phyloP scores from a whole-genome alignment of 2,888 invertebrate genomes.

The Pseudococcus jackbeardsleyi region DNA sequence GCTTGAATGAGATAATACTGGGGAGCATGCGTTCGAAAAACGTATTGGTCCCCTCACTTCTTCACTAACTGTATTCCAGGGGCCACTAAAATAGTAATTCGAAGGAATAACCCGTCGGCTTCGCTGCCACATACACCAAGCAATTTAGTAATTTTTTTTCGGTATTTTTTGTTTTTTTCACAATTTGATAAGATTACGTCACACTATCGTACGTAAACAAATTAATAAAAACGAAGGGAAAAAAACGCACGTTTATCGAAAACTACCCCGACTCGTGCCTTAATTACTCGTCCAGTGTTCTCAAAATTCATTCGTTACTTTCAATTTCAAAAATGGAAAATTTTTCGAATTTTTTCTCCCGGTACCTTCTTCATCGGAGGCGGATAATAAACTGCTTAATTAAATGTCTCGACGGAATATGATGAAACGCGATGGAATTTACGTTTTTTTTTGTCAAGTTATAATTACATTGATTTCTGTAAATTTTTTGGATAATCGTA shows the following conservation, averaged over 20 bases:
- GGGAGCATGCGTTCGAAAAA: slow-evolving; percentile 64
- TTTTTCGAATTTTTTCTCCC: neutral
- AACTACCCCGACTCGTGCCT: slow-evolving; percentile 7
- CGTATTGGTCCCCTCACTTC: slow-evolving; percentile 57
- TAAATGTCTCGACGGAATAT: neutral
- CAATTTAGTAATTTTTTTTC: neutral
- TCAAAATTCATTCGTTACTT: neutral
- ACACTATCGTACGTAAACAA: neutral
- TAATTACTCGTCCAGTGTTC: neutral
- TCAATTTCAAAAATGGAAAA: neutral
- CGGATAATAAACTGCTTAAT: neutral
- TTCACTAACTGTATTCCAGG: slow-evolving; percentile 50
- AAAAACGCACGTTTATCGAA: neutral
- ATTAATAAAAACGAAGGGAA: neutral
- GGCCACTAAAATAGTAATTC: slow-evolving; percentile 57
- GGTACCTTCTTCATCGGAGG: neutral
- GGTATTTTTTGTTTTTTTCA: neutral
- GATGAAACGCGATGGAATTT: neutral
- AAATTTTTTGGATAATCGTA: neutral
- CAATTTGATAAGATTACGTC: slow-evolving; percentile 25
- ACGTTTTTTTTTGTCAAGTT: neutral
- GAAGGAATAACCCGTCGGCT: slow-evolving; percentile 11
- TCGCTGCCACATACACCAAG: neutral
- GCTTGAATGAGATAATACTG: slow-evolving; percentile 64
- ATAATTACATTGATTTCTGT: neutral